These are phyloP conservation scores for Hydropsyche tenuis DNA, from an alignment of 1,140 invertebrate species.

Conservation along the genomic window DNA sequence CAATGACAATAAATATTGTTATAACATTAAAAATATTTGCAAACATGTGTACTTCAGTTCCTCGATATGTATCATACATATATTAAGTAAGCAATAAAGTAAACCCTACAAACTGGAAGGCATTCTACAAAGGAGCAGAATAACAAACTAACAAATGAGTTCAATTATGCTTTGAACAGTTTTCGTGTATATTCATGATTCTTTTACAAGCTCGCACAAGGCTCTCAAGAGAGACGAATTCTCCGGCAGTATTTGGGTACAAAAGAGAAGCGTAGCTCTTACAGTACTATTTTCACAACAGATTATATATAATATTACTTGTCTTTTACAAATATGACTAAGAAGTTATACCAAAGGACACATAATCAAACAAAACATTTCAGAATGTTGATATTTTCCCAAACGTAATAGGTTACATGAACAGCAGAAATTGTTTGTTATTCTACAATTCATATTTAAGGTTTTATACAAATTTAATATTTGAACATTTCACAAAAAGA, in stretches of 20 bases:
- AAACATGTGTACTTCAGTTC: no score
- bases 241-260: background rate
- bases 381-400: no score
- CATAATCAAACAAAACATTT: background rate
- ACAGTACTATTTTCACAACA: conserved; percentile 10
- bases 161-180: conserved; percentile 27
- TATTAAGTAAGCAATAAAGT: background rate
- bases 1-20: no score
- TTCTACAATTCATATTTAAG: no score
- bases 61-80: no score
- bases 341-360: background rate
- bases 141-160: conserved; percentile 28
- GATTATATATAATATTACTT: conserved; percentile 24
- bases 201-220: conserved; percentile 14
- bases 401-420: no score
- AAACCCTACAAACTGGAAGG: background rate
- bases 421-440: no score
- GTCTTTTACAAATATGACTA: conserved; percentile 1
- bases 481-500: no score
- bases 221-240: background rate
- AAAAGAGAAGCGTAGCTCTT: background rate
- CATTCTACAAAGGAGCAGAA: conserved; percentile 12
- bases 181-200: conserved; percentile 20
- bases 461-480: no score
- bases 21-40: no score